phyloP scores from a whole-genome alignment of 1,140 invertebrate genomes.

The Pectinophora gossypiella region DNA sequence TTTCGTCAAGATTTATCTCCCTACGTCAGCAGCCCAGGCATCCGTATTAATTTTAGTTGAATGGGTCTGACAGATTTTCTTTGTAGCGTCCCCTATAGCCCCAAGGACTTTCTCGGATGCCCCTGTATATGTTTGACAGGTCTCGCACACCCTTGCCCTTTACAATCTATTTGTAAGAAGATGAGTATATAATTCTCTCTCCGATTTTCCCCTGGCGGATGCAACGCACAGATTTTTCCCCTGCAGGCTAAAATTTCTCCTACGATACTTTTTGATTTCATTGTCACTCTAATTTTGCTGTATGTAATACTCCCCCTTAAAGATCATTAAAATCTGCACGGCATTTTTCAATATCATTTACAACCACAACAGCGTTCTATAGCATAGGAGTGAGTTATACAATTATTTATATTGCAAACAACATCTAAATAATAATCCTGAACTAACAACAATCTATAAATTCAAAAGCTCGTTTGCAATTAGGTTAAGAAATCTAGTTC shows the following conservation, averaged over 20 bases:
- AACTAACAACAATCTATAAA: too few relatives aligned
- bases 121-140: conserved; percentile 53
- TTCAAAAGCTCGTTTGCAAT: too few relatives aligned
- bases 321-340: too few relatives aligned
- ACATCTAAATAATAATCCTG: too few relatives aligned
- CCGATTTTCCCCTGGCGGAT: conserved; percentile 51
- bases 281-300: too few relatives aligned
- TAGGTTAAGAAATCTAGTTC: too few relatives aligned
- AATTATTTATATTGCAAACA: too few relatives aligned
- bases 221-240: conserved; percentile 50
- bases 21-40: background rate
- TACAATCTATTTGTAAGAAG: conserved; percentile 63
- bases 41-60: conserved; percentile 23
- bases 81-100: conserved; percentile 41
- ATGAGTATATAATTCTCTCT: conserved; percentile 65
- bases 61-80: conserved; percentile 32
- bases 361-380: too few relatives aligned
- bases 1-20: background rate
- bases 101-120: conserved; percentile 24
- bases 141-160: conserved; percentile 38
- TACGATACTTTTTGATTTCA: conserved; percentile 7
- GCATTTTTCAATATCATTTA: too few relatives aligned
- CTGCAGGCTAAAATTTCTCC: conserved; percentile 40
- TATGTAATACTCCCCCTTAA: too few relatives aligned
- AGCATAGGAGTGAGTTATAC: too few relatives aligned